A percentile compares a stretch with the other conserved stretches of the same genome.
These are phyloP conservation scores for Mycteria americana DNA, from an alignment of 2,797 vertebrate species.

Conservation along the genomic window DNA sequence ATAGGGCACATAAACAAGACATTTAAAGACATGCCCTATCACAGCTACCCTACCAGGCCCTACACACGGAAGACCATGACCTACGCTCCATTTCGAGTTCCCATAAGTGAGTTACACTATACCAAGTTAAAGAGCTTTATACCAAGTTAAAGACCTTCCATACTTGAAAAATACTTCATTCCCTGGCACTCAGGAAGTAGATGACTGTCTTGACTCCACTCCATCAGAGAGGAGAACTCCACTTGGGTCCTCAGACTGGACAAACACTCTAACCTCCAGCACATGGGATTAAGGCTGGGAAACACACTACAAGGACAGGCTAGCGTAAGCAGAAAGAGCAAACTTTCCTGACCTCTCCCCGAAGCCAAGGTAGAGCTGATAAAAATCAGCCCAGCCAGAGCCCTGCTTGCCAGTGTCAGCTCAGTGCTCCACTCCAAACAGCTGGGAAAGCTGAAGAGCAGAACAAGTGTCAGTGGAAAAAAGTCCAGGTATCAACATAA, in stretches of 20 bases:
- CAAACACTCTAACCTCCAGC: neutral
- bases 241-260: neutral
- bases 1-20: neutral
- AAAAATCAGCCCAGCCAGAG: neutral
- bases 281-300: neutral
- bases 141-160: neutral
- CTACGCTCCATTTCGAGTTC: neutral
- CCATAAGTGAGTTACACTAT: rapidly evolving
- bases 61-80: neutral
- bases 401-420: neutral
- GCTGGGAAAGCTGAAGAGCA: neutral
- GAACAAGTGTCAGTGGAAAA: neutral
- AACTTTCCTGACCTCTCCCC: neutral
- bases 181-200: neutral
- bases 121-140: neutral
- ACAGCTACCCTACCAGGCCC: neutral
- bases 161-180: neutral
- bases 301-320: neutral
- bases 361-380: neutral
- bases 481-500: neutral
- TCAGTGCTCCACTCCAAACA: neutral
- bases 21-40: neutral
- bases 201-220: neutral
- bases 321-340: neutral
- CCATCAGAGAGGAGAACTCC: neutral